phyloP scores from a whole-genome alignment of 2,888 invertebrate species.

The Rhingia campestris region DNA sequence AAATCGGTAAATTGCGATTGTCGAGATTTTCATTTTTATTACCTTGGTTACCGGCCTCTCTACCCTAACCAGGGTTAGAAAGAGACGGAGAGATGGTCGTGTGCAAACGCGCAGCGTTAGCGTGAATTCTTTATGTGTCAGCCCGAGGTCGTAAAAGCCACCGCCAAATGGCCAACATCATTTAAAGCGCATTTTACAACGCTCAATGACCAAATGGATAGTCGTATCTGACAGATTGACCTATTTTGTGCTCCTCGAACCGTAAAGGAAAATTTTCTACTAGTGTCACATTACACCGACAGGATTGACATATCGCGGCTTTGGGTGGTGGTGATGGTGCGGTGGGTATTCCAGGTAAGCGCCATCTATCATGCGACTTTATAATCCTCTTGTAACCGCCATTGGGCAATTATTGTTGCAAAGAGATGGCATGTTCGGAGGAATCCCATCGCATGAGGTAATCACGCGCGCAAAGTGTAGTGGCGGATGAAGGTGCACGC shows the following conservation, averaged over 20 bases:
- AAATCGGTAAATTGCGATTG: slow-evolving; percentile 38
- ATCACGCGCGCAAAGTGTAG: neutral
- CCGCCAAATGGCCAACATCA: slow-evolving; percentile 13
- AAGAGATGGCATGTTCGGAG: neutral
- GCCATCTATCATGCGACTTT: slow-evolving; percentile 25
- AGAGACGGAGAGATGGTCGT: neutral
- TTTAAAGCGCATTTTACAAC: slow-evolving; percentile 20
- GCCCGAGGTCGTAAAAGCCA: slow-evolving; percentile 22
- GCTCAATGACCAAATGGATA: slow-evolving; percentile 13
- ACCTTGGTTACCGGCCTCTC: neutral
- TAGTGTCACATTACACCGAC: slow-evolving; percentile 6
- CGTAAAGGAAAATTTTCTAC: slow-evolving; percentile 23
- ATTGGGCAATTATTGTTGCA: neutral
- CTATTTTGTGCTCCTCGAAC: slow-evolving; percentile 11
- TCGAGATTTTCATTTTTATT: slow-evolving; percentile 32
- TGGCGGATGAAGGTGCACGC: neutral
- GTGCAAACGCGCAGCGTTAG: neutral
- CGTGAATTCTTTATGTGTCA: slow-evolving; percentile 4
- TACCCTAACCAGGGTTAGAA: neutral
- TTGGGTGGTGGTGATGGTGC: neutral
- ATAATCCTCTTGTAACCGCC: neutral
- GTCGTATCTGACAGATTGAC: slow-evolving; percentile 28
- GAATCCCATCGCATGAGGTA: neutral
- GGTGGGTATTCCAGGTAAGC: neutral
- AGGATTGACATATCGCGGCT: slow-evolving; percentile 22